Evolutionary conservation across 1,140 invertebrate genomes (phyloP), one percentile per base, ranked within the genome.

Genomic region (Drosophila yakuba): DNA sequence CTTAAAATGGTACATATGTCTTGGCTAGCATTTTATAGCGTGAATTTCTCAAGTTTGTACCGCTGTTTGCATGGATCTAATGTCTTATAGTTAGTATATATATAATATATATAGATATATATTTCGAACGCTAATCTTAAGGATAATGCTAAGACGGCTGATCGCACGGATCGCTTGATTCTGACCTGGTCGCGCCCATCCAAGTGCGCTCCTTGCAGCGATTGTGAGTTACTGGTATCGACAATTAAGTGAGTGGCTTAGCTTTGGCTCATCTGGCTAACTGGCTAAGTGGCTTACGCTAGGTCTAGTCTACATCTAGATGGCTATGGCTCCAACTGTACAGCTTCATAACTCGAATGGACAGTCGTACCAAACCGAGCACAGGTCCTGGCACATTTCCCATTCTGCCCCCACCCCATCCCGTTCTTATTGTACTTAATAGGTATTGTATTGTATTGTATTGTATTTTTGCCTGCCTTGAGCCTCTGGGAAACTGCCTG

Each of bases 1-100:
- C 68, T 71, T 71, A 69, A 15, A 10, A 35, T 47, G 23, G 32
- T 63, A 35, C 17, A 23, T 23, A 52, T 75, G 54, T 52, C 39
- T 45, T 17, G 32, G 20, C 28, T 41, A 44, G 48, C 35, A 17
- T 32, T 57, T 57, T 12, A 17, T 71, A 14, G 68, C 36, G 45
- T 36, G 51, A 75, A 57, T 66, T 35, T 39, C 20, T 75, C 58
- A 61, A 86, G 59, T 86, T 85, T 85, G 82, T 85, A 85, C 82
- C 84, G 82, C 82, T 80, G 66, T 84, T 83, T 83, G 64, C 80
- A 84, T 66, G 69, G 64, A 74, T 79, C 52, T 77, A 63, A 63
- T 47, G 69, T 39, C 57, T 75, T 64, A 55, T 41, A 20, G 20
- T 20, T 20, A 74, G 48, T 75, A 63, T 25, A 23, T 45, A 23